phyloP scores from a whole-genome alignment of 2,888 invertebrate species.

The Schrankia costaestrigalis region DNA sequence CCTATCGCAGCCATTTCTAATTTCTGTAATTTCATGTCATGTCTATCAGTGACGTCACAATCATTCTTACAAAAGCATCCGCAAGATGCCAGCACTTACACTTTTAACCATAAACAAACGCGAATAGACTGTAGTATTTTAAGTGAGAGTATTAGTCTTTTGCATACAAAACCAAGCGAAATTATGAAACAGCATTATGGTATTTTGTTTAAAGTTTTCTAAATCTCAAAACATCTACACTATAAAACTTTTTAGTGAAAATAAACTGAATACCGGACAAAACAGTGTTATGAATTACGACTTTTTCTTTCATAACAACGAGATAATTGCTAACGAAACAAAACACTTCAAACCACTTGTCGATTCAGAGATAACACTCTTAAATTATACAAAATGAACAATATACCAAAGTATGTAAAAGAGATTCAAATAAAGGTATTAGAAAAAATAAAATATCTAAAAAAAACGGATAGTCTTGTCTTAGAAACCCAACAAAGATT shows the following conservation, averaged over 20 bases:
- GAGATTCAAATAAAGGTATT: constrained; percentile 47
- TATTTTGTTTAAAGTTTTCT: too few relatives aligned
- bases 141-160: too few relatives aligned
- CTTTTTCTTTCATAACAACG: too few relatives aligned
- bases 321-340: too few relatives aligned
- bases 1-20: constrained; percentile 90
- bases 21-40: constrained; percentile 77
- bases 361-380: background rate
- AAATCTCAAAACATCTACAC: too few relatives aligned
- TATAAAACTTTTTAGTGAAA: too few relatives aligned
- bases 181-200: too few relatives aligned
- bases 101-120: constrained; percentile 31
- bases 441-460: constrained; percentile 45
- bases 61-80: constrained; percentile 26
- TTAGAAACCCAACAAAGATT: constrained; percentile 54
- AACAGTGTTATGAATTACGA: too few relatives aligned
- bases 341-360: background rate
- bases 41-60: constrained; percentile 71
- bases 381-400: constrained; percentile 16
- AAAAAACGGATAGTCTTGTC: constrained; percentile 46
- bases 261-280: too few relatives aligned
- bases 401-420: constrained; percentile 55
- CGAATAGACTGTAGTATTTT: too few relatives aligned
- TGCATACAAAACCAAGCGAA: too few relatives aligned
- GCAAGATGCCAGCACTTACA: constrained; percentile 49